Evolutionary conservation across 1,140 invertebrate genomes (phyloP), one percentile per base, ranked within the genome.

Genomic region (Leptinotarsa defecta): DNA sequence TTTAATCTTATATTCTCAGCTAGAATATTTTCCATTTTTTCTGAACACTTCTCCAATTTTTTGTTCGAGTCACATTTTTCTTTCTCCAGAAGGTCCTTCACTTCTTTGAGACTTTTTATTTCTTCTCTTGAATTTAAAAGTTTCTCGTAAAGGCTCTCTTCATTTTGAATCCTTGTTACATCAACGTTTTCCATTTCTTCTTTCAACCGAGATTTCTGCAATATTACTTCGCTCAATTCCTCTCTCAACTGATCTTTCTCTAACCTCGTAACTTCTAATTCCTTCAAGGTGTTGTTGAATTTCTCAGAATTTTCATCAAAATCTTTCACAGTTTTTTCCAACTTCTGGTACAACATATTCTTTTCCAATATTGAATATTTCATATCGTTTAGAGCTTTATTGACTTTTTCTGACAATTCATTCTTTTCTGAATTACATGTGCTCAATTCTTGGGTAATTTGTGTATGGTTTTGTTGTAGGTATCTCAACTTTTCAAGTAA

Each of bases 11-110:
- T 22, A 8, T 70, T 67, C 22, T 34, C 34, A 4, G 43, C 71
- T 13, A 76, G 73, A 20, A 52, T 65, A 71, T n/a, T 43, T 68
- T 62, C 57, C 19, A 62, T 8, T 43, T 27, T 48, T 34, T 62
- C 24, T 20, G 17, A 15, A 34, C 43, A 34, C 24, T 70, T 4
- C 65, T 68, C 24, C 65, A 68, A 68, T 27, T 68, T 68, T 17
- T 13, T 68, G n/a, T 68, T 68, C 15, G 61, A 62, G 15, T 62
- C 11, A 11, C 34, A 43, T 43, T 43, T 43, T 11, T 43, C 34
- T 43, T 43, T 43, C 8, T 43, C 34, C 4, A 43, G 34, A 43
- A 43, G 11, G 34, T 43, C 34, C 34, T 43, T 43, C 34, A 43
- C 8, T 43, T 43, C 34, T 43, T 43, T 43, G 34, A 43, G 34